Conservation (phyloP, 2,888 invertebrate species). For the Eristalis tenax region DNA sequence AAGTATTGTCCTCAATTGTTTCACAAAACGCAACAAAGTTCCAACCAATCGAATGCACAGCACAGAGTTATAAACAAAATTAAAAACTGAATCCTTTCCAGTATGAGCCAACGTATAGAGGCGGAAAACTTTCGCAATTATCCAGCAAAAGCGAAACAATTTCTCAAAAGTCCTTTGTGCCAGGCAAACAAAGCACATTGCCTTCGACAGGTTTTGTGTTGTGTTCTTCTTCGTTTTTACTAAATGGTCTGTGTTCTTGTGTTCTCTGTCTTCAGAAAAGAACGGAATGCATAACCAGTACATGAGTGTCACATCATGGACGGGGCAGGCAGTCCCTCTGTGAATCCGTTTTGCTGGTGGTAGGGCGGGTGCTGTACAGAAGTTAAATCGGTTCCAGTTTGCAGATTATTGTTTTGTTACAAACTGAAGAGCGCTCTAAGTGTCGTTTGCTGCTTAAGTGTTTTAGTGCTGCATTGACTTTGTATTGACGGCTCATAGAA, state of each 20-base stretch:
- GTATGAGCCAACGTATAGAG: constrained; percentile 5
- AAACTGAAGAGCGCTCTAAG: constrained; percentile 52
- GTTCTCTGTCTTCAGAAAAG: neutral
- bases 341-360: neutral
- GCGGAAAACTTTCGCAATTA: constrained; percentile 66
- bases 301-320: constrained; percentile 46
- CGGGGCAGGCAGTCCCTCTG: constrained; percentile 25
- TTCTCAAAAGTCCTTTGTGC: constrained; percentile 59
- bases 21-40: constrained; percentile 11
- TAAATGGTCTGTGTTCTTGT: constrained; percentile 44
- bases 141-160: constrained; percentile 55
- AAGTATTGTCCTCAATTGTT: constrained; percentile 3
- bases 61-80: constrained; percentile 26
- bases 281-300: constrained; percentile 30
- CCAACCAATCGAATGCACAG: constrained; percentile 44
- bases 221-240: neutral
- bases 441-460: constrained; percentile 60
- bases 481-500: constrained; percentile 49
- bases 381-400: constrained; percentile 57
- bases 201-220: constrained; percentile 30
- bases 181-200: constrained; percentile 53
- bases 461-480: constrained; percentile 43
- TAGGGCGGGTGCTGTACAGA: constrained; percentile 9
- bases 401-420: constrained; percentile 61
- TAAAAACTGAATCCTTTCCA: constrained; percentile 33